phyloP scores from a whole-genome alignment of 2,888 invertebrate genomes.

The Nemotelus pantherinus region DNA sequence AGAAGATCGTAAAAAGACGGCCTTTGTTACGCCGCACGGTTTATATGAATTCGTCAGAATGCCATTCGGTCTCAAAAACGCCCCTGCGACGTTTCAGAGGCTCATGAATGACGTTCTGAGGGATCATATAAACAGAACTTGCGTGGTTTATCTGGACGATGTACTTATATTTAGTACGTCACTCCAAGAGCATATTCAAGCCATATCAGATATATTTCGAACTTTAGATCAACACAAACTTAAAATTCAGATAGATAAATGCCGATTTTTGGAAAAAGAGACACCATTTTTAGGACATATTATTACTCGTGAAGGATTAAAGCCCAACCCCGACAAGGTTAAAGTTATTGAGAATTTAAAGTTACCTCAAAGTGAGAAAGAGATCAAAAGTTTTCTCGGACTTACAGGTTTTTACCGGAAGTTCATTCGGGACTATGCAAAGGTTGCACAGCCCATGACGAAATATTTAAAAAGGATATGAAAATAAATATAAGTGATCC shows the following conservation, averaged over 20 bases:
- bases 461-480: too few species aligned
- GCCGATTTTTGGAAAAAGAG: slow-evolving; percentile 35
- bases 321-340: slow-evolving; percentile 38
- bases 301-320: slow-evolving; percentile 31
- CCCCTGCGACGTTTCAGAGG: slow-evolving; percentile 11
- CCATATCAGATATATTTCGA: slow-evolving; percentile 30
- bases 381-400: slow-evolving; percentile 49
- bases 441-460: too few species aligned
- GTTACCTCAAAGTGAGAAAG: slow-evolving; percentile 47
- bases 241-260: slow-evolving; percentile 27
- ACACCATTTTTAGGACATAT: slow-evolving; percentile 27
- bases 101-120: slow-evolving; percentile 44
- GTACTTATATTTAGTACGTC: slow-evolving; percentile 21
- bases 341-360: slow-evolving; percentile 18
- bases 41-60: neutral
- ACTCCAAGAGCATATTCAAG: neutral
- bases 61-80: too few species aligned
- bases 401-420: slow-evolving; percentile 45
- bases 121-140: neutral
- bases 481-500: neutral
- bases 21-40: slow-evolving; percentile 45
- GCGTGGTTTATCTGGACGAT: slow-evolving; percentile 30
- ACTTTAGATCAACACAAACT: too few species aligned
- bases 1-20: slow-evolving; percentile 45
- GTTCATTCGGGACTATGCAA: too few species aligned